Percentiles rank a stretch among this genome's conserved stretches.
These are phyloP conservation scores for Loriculus beryllinus DNA, from an alignment of 2,797 vertebrate genomes.

Conservation along the genomic window DNA sequence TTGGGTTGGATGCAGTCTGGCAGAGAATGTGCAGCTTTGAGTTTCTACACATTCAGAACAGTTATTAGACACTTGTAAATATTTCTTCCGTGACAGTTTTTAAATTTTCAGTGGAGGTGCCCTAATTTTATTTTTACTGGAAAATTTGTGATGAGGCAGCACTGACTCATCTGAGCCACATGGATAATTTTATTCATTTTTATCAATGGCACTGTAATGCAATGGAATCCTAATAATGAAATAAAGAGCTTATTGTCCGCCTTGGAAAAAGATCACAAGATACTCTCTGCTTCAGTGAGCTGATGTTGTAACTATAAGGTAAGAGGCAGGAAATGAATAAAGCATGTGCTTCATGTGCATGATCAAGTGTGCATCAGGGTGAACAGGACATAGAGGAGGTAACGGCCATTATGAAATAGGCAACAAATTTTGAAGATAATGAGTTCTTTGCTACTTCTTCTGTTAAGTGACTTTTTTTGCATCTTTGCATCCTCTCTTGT, in stretches of 20 bases:
- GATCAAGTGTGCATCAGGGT: not conserved
- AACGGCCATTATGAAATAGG: accelerated
- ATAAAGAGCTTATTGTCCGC: not conserved
- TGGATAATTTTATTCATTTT: slow-evolving; percentile 39
- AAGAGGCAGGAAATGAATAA: not conserved
- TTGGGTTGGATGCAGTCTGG: not conserved
- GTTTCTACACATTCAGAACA: not conserved
- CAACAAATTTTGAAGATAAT: not conserved
- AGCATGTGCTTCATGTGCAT: accelerated
- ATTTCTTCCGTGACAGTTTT: not conserved
- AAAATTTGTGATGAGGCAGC: slow-evolving; percentile 46
- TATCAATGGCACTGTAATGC: not conserved
- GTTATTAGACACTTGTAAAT: not conserved
- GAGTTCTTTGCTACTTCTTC: not conserved
- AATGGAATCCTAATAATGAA: slow-evolving; percentile 1
- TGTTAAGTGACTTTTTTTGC: not conserved
- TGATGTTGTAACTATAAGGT: not conserved
- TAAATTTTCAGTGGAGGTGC: slow-evolving; percentile 18
- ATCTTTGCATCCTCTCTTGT: not conserved
- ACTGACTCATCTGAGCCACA: slow-evolving; percentile 24
- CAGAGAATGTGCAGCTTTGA: not conserved
- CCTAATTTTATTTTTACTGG: slow-evolving; percentile 41
- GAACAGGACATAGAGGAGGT: too few species aligned
- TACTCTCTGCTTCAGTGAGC: not conserved
- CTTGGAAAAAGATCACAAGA: not conserved